Conservation (phyloP, 2,888 invertebrate genomes). For the Nyleta sp. region DNA sequence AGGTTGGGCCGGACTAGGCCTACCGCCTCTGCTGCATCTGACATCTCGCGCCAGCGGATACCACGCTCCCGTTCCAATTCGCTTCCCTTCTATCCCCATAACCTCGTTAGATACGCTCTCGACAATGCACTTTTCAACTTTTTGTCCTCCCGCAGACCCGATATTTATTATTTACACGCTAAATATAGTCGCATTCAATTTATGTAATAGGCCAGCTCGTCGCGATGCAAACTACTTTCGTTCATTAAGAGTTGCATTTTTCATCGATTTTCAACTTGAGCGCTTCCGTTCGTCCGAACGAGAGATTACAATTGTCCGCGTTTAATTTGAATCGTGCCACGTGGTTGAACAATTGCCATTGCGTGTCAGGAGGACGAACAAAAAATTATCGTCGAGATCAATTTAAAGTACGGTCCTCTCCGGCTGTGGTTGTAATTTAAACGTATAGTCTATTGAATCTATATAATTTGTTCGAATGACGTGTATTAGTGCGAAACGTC, state of each 20-base stretch:
- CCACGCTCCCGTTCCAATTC: constrained; percentile 36
- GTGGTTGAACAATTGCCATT: neutral
- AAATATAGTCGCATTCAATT: too few relatives aligned
- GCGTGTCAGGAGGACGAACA: neutral
- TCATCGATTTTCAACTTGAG: too few relatives aligned
- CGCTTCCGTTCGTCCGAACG: too few relatives aligned
- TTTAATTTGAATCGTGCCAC: neutral
- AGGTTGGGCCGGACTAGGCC: constrained; percentile 48
- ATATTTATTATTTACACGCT: constrained; percentile 31
- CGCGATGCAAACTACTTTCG: too few relatives aligned
- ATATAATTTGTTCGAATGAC: constrained; percentile 1
- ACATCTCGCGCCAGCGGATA: constrained; percentile 38
- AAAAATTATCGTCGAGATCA: too few relatives aligned
- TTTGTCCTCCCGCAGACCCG: constrained; percentile 16
- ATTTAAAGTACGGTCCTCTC: neutral
- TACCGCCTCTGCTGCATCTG: constrained; percentile 18
- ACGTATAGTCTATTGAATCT: neutral
- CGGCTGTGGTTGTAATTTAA: neutral
- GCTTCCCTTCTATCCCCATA: constrained; percentile 37
- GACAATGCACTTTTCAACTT: constrained; percentile 34
- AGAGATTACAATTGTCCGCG: too few relatives aligned
- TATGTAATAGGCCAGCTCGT: too few relatives aligned
- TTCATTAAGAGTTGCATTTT: too few relatives aligned
- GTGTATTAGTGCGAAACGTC: too few relatives aligned
- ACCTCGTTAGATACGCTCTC: constrained; percentile 43